Evolutionary conservation across 2,113 vertebrate genomes (phyloP).

Genomic region (Kryptolebias marmoratus): DNA sequence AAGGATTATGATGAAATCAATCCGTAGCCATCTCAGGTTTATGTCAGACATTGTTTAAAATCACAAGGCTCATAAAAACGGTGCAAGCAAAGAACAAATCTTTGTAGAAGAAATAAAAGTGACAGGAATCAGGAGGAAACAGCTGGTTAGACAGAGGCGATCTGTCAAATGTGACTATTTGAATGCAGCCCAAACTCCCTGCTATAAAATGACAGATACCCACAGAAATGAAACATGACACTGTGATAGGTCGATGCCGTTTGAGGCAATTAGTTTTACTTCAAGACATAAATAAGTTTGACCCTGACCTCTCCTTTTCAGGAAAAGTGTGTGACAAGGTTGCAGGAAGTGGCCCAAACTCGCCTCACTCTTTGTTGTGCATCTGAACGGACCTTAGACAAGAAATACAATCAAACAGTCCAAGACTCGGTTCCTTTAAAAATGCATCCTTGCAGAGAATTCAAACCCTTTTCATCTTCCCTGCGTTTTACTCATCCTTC

Average conservation of each 20-base stretch:
- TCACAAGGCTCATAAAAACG: slow-evolving; percentile 25
- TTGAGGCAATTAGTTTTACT: slow-evolving; percentile 3
- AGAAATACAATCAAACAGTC: background rate
- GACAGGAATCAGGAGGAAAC: slow-evolving; percentile 10
- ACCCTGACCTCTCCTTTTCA: slow-evolving; percentile 6
- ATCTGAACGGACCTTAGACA: background rate
- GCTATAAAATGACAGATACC: background rate
- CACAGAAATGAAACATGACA: slow-evolving; percentile 29
- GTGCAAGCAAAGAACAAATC: slow-evolving; percentile 33
- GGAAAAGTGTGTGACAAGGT: background rate
- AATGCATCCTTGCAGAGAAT: slow-evolving; percentile 14
- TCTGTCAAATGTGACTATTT: slow-evolving; percentile 34
- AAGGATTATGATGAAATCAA: background rate
- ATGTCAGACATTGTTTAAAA: slow-evolving; percentile 3
- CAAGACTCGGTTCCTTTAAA: slow-evolving; percentile 5
- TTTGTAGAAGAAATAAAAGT: slow-evolving; percentile 6
- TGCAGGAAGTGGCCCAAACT: background rate
- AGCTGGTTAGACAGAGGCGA: slow-evolving; percentile 18
- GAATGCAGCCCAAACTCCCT: slow-evolving; percentile 4
- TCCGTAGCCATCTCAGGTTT: background rate
- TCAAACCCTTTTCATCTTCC: slow-evolving; percentile 31
- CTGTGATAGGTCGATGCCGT: background rate
- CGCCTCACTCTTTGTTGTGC: background rate
- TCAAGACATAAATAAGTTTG: slow-evolving; percentile 11
- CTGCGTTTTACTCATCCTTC: slow-evolving; percentile 9